These are phyloP conservation scores for Lepus oiostolus DNA, from an alignment of 2,797 vertebrate species.

Conservation along the genomic window DNA sequence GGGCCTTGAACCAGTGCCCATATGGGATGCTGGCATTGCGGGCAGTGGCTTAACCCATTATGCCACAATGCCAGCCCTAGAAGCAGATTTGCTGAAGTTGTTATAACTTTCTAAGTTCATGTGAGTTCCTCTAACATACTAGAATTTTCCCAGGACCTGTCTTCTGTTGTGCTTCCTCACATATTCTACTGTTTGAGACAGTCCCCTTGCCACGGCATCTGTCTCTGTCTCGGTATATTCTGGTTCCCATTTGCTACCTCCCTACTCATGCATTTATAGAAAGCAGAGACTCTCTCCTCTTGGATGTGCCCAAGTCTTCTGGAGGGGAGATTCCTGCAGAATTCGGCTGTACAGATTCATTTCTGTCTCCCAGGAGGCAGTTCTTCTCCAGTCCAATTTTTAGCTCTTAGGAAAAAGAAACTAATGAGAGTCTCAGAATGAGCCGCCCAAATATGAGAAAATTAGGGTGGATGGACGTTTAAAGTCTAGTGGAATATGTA, in stretches of 20 bases:
- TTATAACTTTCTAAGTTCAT: not conserved
- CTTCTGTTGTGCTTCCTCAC: not conserved
- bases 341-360: not conserved
- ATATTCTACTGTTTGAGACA: not conserved
- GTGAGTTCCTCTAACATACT: not conserved
- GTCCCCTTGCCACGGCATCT: not conserved
- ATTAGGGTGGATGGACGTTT: too few species aligned
- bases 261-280: accelerated
- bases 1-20: too few species aligned
- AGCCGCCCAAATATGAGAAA: not conserved
- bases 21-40: too few species aligned
- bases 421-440: not conserved
- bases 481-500: too few species aligned
- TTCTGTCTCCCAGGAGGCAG: not conserved
- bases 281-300: not conserved
- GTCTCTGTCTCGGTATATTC: not conserved
- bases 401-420: not conserved
- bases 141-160: not conserved
- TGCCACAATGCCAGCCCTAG: too few species aligned
- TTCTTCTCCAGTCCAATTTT: not conserved
- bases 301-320: accelerated
- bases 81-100: not conserved
- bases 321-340: too few species aligned
- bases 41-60: too few species aligned
- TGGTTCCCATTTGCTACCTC: not conserved